A percentile compares a stretch with the other conserved stretches of the same genome.
Conservation (phyloP, 1,140 invertebrate genomes). For the Orussus abietinus region DNA sequence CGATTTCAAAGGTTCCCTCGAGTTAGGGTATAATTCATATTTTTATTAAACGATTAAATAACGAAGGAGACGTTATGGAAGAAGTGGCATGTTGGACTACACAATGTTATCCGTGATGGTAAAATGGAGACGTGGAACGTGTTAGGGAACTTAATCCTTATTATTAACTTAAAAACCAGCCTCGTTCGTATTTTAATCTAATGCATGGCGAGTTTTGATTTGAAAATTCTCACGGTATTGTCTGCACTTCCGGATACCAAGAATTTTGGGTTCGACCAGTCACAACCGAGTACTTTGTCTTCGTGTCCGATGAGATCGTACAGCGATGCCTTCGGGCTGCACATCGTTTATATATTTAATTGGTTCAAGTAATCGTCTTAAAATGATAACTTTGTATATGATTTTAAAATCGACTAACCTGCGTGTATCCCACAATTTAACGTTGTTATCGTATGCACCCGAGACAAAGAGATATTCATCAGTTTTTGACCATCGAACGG, state of each 20-base stretch:
- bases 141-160: no score
- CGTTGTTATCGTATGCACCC: conserved; percentile 83
- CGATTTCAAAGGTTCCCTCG: no score
- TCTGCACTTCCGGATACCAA: conserved; percentile 92
- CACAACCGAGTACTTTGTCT: conserved; percentile 89
- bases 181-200: conserved; percentile 21
- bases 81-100: no score
- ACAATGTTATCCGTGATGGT: no score
- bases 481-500: conserved; percentile 84
- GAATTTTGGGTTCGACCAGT: conserved; percentile 85
- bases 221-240: conserved; percentile 89
- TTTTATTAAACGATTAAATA: no score
- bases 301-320: conserved; percentile 92
- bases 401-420: conserved; percentile 53
- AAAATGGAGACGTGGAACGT: no score
- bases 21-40: no score
- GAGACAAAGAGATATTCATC: conserved; percentile 88
- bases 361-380: conserved; percentile 10
- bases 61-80: no score
- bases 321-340: conserved; percentile 85
- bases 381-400: conserved; percentile 10
- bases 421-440: conserved; percentile 95
- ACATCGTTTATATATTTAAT: conserved; percentile 27
- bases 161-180: no score
- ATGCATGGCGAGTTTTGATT: conserved; percentile 52